Conservation (phyloP, 2,113 vertebrate genomes). For the Turnix velox region DNA sequence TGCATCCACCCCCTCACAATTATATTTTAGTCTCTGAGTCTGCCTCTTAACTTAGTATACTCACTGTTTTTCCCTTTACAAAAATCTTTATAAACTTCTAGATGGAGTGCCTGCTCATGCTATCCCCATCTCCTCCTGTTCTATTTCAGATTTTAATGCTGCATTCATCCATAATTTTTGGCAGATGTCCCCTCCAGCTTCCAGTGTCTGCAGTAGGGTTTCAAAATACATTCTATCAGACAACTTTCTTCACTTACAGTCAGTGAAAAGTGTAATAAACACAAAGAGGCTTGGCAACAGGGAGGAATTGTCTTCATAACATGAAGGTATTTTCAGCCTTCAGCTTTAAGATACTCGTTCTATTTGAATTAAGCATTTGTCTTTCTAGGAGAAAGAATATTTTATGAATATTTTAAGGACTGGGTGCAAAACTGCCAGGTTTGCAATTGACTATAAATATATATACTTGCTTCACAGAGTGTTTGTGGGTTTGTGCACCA, state of each 20-base stretch:
- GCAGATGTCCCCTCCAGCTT: accelerated
- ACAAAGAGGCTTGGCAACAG: not conserved
- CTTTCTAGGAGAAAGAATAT: not conserved
- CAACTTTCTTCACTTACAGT: not conserved
- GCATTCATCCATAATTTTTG: not conserved
- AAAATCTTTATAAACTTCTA: not conserved
- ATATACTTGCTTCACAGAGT: not conserved
- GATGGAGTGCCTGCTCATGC: not conserved
- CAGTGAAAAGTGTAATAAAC: not conserved
- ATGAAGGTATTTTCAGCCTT: not conserved
- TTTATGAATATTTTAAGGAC: not conserved
- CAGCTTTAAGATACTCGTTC: not conserved
- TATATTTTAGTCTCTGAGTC: not conserved
- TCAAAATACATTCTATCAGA: not conserved
- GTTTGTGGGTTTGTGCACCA: not conserved
- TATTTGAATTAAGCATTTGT: not conserved
- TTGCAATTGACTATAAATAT: not conserved
- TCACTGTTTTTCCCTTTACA: not conserved
- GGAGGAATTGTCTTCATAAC: not conserved
- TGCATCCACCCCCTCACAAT: not conserved
- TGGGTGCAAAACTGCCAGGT: not conserved
- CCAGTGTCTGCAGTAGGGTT: not conserved
- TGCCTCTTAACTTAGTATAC: not conserved
- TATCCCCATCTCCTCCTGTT: not conserved
- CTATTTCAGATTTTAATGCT: not conserved